Percentiles rank a stretch among this genome's conserved stretches.
These are phyloP conservation scores for Nasalis larvatus DNA, from an alignment of 2,113 vertebrate species.

Conservation along the genomic window DNA sequence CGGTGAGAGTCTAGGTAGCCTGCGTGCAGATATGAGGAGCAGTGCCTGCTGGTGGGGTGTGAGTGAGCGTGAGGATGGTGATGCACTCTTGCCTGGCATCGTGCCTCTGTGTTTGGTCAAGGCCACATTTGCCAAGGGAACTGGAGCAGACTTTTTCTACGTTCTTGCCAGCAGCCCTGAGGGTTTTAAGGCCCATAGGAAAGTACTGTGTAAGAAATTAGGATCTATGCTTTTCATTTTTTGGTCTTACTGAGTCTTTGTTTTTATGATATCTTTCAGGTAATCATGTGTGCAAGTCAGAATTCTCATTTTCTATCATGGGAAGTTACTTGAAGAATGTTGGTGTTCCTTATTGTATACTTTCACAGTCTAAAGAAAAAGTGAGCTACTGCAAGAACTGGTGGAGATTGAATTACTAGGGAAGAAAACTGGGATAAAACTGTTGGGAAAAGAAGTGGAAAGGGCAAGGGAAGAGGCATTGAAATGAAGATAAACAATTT, in stretches of 20 bases:
- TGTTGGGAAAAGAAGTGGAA: neutral
- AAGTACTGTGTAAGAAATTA: neutral
- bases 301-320: neutral
- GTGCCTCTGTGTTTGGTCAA: fast-evolving
- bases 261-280: neutral
- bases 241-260: neutral
- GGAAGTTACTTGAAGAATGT: neutral
- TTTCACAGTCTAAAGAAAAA: neutral
- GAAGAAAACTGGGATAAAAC: neutral
- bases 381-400: neutral
- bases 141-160: too few relatives aligned
- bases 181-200: neutral
- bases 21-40: too few relatives aligned
- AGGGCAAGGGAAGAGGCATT: neutral
- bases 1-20: too few relatives aligned
- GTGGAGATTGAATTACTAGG: neutral
- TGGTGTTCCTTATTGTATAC: neutral
- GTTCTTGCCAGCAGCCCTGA: neutral
- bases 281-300: too few relatives aligned
- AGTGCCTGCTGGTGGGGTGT: neutral
- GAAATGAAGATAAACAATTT: neutral
- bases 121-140: fast-evolving
- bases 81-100: fast-evolving
- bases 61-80: neutral
- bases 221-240: fast-evolving